These are phyloP conservation scores for Troides aeacus DNA, from an alignment of 2,888 invertebrate species.

Conservation along the genomic window DNA sequence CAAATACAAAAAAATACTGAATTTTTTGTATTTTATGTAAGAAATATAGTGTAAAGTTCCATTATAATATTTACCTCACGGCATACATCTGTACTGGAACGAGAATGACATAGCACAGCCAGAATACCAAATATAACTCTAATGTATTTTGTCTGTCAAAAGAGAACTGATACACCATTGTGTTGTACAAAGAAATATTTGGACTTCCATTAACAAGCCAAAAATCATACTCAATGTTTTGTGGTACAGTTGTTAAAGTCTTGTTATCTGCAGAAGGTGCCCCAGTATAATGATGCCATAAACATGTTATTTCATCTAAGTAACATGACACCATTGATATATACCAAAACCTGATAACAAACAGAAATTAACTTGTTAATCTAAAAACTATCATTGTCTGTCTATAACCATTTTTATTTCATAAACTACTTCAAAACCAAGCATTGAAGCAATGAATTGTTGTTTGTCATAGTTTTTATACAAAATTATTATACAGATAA, in stretches of 20 bases:
- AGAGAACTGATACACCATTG: slow-evolving; percentile 96
- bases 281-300: slow-evolving; percentile 88
- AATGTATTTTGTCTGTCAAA: slow-evolving; percentile 96
- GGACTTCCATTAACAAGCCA: slow-evolving; percentile 99
- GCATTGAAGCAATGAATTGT: no score
- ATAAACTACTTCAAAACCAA: no score
- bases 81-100: slow-evolving; percentile 96
- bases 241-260: slow-evolving; percentile 59
- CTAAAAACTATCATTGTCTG: no score
- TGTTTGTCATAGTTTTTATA: no score
- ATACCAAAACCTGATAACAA: slow-evolving; percentile 92
- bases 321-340: slow-evolving; percentile 96
- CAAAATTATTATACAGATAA: no score
- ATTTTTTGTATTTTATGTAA: slow-evolving; percentile 26
- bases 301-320: slow-evolving; percentile 87
- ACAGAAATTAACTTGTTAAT: neutral
- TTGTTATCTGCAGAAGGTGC: slow-evolving; percentile 59
- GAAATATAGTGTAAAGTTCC: slow-evolving; percentile 10
- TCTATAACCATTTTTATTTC: no score
- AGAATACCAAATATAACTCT: slow-evolving; percentile 93
- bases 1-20: slow-evolving; percentile 10
- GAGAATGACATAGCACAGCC: slow-evolving; percentile 91
- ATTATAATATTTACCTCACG: slow-evolving; percentile 73
- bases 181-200: slow-evolving; percentile 90
- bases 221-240: slow-evolving; percentile 87